Evolutionary conservation across 1,140 invertebrate genomes (phyloP), one percentile per base, ranked within the genome.

Genomic region (Bombus confusus): DNA sequence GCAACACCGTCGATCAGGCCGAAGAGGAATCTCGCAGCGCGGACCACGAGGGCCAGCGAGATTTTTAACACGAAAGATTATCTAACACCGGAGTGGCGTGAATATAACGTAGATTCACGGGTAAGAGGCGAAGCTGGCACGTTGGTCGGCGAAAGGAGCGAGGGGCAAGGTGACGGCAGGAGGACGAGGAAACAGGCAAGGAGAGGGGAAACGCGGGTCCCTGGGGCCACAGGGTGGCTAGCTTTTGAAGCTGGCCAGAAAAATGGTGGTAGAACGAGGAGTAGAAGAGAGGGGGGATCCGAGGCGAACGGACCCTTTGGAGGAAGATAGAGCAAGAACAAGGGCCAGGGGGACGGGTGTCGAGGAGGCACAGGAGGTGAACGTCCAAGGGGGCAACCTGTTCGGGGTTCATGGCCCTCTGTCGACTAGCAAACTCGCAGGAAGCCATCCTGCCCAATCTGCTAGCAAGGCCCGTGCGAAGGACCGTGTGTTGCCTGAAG

Each of bases 331-430:
- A 80, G 80, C 68, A 80, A 87, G 85, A 85, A 78, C 79, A 88
- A 92, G 90, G 89, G 91, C 80, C 87, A 82, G 79, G 80, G 90
- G 88, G 86, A 85, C 81, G 90, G 89, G 89, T 85, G 87, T 88
- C 91, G 91, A 92, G 92, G 91, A 87, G 91, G 91, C 87, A 91
- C 90, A 92, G 93, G 91, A 95, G 95, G 94, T 95, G 94, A 95
- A 95, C 92, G 95, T 95, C 95, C 95, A 95, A 94, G 93, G 94
- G 94, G 94, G 92, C 94, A 95, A 95, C 95, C 95, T 95, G 95
- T 95, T 95, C 95, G 94, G 93, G 94, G 95, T 95, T 95, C 95
- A 95, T 95, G 95, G 95, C 95, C 94, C 95, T 94, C 93, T 92
- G 76, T 92, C 91, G 92, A 94, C 93, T 95, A 95, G 94, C 94